Evolutionary conservation across 2,888 invertebrate genomes (phyloP).

Genomic region (Osmoderma eremita): DNA sequence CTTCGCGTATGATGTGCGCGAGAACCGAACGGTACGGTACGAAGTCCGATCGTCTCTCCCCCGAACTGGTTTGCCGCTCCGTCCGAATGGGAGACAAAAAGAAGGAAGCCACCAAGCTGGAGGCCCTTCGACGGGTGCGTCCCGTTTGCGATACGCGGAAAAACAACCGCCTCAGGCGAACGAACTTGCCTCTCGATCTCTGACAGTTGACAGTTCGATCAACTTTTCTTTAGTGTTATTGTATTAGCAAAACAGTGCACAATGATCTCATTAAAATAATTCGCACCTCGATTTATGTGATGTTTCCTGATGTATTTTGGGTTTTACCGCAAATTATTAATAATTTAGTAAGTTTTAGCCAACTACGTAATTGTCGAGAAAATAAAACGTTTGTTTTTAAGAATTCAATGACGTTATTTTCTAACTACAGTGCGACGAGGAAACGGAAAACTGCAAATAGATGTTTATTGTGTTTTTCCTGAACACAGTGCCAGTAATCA

Average conservation of each 20-base stretch:
- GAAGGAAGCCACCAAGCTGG: not conserved
- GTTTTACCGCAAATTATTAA: too few species aligned
- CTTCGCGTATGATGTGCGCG: conserved; percentile 20
- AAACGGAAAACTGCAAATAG: too few species aligned
- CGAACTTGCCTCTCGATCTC: conserved; percentile 8
- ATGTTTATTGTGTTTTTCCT: too few species aligned
- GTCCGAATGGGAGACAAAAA: conserved; percentile 19
- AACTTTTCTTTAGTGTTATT: conserved; percentile 25
- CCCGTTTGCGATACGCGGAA: conserved; percentile 22
- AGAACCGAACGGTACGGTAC: conserved; percentile 33
- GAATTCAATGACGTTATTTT: too few species aligned
- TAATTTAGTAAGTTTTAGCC: too few species aligned
- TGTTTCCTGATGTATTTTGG: too few species aligned
- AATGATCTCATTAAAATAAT: not conserved
- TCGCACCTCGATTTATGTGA: conserved; percentile 3
- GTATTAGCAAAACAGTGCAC: not conserved
- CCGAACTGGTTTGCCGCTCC: conserved; percentile 24
- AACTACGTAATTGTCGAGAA: too few species aligned
- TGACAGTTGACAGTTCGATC: not conserved
- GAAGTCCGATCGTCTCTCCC: conserved; percentile 23
- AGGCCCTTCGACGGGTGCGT: conserved; percentile 23
- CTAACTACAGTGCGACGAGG: too few species aligned
- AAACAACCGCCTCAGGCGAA: conserved; percentile 21
- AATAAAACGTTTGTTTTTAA: too few species aligned
- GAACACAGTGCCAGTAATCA: too few species aligned